Evolutionary conservation across 2,113 vertebrate species (phyloP).

Genomic region (Taxidea taxus): DNA sequence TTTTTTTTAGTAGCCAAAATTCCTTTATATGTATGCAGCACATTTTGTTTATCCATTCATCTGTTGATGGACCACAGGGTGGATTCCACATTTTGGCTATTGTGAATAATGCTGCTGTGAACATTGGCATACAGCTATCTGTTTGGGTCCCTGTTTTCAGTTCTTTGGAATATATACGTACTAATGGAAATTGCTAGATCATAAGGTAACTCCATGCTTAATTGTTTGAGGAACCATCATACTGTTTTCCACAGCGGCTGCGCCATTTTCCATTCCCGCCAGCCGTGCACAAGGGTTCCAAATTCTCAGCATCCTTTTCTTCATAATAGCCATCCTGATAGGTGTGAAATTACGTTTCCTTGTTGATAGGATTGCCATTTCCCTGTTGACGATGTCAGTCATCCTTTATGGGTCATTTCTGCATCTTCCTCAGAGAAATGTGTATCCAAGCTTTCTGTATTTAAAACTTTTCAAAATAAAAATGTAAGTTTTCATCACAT

Average conservation of each 20-base stretch:
- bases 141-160: not conserved
- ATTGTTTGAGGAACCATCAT: not conserved
- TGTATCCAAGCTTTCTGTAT: not conserved
- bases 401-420: not conserved
- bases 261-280: not conserved
- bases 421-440: not conserved
- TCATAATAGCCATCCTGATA: not conserved
- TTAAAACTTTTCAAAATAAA: conserved; percentile 6
- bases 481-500: not conserved
- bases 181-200: not conserved
- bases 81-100: not conserved
- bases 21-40: not conserved
- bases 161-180: not conserved
- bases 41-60: not conserved
- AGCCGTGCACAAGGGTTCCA: not conserved
- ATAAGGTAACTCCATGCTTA: not conserved
- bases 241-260: not conserved
- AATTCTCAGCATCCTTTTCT: not conserved
- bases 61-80: not conserved
- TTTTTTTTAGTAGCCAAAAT: not conserved
- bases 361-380: not conserved
- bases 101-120: not conserved
- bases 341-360: not conserved
- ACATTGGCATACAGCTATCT: not conserved
- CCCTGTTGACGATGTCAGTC: not conserved